Conservation (phyloP, 2,888 invertebrate species). For the Acanthopleura granulata region DNA sequence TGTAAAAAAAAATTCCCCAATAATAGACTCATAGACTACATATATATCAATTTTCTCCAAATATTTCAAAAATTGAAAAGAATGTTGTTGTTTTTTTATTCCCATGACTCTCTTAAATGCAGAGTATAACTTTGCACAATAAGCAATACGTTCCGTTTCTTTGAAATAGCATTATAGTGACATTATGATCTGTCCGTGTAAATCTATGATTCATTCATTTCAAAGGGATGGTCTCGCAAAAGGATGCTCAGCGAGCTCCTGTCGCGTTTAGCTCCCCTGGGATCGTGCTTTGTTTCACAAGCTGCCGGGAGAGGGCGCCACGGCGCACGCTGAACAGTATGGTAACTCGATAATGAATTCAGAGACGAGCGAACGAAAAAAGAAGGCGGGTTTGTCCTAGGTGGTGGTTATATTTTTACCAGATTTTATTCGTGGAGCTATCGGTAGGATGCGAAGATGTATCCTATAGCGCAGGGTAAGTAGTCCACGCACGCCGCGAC, state of each 20-base stretch:
- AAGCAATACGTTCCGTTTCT: no score
- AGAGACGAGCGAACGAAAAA: not conserved
- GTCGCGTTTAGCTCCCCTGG: not conserved
- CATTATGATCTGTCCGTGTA: no score
- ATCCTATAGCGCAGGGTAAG: not conserved
- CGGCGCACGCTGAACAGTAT: not conserved
- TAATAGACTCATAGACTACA: no score
- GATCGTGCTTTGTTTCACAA: not conserved
- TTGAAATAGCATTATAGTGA: no score
- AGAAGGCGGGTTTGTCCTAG: not conserved
- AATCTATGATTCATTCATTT: no score
- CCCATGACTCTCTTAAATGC: no score
- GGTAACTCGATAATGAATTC: slow-evolving; percentile 9
- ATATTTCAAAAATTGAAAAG: no score
- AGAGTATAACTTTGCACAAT: no score
- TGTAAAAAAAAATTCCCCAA: no score
- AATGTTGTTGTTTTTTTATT: no score
- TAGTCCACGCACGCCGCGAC: not conserved
- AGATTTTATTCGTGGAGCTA: not conserved
- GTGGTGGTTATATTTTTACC: not conserved
- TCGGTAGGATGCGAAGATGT: slow-evolving; percentile 5
- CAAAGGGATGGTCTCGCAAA: not conserved
- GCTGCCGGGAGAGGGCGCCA: not conserved
- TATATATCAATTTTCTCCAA: no score
- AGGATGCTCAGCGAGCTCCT: not conserved